Percentiles rank a stretch among this genome's conserved stretches.
phyloP scores from a whole-genome alignment of 2,888 invertebrate species.

The Drosophila putrida region DNA sequence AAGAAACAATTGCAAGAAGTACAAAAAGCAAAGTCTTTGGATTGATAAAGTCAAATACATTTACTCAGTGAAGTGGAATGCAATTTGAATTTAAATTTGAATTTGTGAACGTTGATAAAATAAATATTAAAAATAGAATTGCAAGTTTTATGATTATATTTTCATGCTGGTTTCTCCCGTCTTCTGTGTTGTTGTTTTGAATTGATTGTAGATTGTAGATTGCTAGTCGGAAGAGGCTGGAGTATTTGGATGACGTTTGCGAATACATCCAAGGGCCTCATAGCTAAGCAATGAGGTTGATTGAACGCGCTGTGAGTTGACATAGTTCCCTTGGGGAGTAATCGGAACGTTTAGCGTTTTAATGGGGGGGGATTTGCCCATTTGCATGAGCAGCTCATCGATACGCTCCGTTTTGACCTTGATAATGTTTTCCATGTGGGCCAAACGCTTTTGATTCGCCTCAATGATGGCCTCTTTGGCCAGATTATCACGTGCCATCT shows the following conservation, averaged over 20 bases:
- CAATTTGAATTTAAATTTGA: constrained; percentile 10
- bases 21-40: not conserved
- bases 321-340: not conserved
- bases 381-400: constrained; percentile 79
- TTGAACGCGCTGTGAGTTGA: constrained; percentile 8
- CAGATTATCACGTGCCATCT: constrained; percentile 63
- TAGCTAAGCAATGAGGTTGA: constrained; percentile 39
- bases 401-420: constrained; percentile 82
- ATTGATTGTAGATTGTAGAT: not conserved
- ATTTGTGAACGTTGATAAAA: constrained; percentile 3
- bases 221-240: constrained; percentile 46
- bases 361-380: constrained; percentile 60
- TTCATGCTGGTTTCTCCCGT: not conserved
- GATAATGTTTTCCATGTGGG: constrained; percentile 82
- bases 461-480: constrained; percentile 73
- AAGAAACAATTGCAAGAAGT: not conserved
- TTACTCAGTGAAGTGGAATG: constrained; percentile 17
- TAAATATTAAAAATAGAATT: constrained; percentile 1
- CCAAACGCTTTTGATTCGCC: constrained; percentile 44
- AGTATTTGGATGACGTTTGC: constrained; percentile 47
- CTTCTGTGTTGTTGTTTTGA: not conserved
- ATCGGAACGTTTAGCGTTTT: constrained; percentile 11
- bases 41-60: constrained; percentile 8
- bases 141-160: not conserved
- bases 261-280: constrained; percentile 23